Evolutionary conservation across 2,888 invertebrate species (phyloP), one percentile per base, ranked within the genome.

Genomic region (Holacanthella duospinosa): DNA sequence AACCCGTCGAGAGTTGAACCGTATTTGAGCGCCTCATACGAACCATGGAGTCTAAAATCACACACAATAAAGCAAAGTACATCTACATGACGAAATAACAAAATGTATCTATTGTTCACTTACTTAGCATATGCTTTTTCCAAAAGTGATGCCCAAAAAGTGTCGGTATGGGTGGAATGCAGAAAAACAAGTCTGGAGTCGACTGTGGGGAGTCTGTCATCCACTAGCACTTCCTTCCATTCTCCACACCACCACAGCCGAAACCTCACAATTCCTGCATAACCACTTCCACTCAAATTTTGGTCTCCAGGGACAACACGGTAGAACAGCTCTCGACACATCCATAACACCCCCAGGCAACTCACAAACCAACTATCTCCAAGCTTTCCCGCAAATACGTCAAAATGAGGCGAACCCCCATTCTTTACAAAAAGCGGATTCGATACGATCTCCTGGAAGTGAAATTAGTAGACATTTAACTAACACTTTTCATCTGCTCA

Each of bases 91-190:
- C 26, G 29, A 62, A 19, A 53, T 6, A 6, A 12, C 6, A n/a
- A n/a, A n/a, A 12, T 6, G 4, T 53, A 53, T 9, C 6, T 1
- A 59, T 3, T 25, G 29, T 2, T 2, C 26, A 79, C 84, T 83
- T 76, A 88, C 88, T 93, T 93, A 64, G 93, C 93, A 73, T 93
- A 93, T 0, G 93, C 93, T 78, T 93, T 93, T 78, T 93, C 93
- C 60, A 93, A 79, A 28, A 93, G 79, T 0, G 91, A 87, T 0
- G 93, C 88, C 93, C 93, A 93, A 75, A 88, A 88, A 75, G 90
- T 88, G 71, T 88, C 87, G 1, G 87, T 85, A 71, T 85, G 82
- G 69, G 85, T 85, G 53, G 88, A 84, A 77, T 93, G 92, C 66
- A 92, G 82, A 78, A 93, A 93, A 44, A 90, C 89, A 66, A 93